These are phyloP conservation scores for Saimiri boliviensis DNA, from an alignment of 2,113 vertebrate species.

Conservation along the genomic window DNA sequence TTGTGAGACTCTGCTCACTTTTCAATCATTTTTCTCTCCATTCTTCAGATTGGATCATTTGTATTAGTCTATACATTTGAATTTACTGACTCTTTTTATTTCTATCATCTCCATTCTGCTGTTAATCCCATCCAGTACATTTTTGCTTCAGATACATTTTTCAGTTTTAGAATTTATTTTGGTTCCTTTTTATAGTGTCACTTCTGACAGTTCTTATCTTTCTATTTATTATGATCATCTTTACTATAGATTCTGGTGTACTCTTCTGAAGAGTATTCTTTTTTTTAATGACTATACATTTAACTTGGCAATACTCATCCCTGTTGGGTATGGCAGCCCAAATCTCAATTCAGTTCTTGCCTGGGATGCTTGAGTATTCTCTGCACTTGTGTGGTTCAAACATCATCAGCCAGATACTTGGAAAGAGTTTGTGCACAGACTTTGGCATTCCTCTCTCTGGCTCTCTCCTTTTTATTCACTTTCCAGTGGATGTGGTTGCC, in stretches of 20 bases:
- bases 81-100: neutral
- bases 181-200: neutral
- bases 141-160: slow-evolving; percentile 27
- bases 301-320: neutral
- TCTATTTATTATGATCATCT: neutral
- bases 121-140: neutral
- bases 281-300: neutral
- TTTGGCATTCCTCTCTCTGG: neutral
- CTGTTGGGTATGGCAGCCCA: neutral
- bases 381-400: neutral
- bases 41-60: neutral
- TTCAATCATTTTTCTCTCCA: neutral
- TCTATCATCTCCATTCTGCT: neutral
- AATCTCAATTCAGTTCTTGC: neutral
- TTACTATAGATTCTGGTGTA: neutral
- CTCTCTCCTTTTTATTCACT: neutral
- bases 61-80: slow-evolving; percentile 1
- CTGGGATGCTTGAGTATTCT: neutral
- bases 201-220: neutral
- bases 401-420: neutral
- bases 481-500: neutral
- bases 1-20: neutral
- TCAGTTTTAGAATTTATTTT: neutral
- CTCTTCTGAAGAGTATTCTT: neutral
- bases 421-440: neutral